These are phyloP conservation scores for Melanocharis versteri DNA, from an alignment of 2,113 vertebrate genomes.

Conservation along the genomic window DNA sequence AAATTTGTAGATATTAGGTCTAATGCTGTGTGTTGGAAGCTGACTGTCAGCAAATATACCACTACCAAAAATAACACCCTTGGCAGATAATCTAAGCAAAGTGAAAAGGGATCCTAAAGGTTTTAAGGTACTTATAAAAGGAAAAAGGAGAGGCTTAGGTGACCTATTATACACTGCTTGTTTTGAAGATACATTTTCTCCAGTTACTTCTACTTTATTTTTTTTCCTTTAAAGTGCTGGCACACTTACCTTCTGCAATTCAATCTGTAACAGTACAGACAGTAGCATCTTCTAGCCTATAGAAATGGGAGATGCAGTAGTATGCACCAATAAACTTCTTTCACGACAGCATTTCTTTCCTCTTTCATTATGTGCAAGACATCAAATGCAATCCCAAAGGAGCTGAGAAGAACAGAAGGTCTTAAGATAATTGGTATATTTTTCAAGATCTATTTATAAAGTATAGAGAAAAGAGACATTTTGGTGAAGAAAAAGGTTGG, in stretches of 20 bases:
- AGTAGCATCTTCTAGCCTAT: background rate
- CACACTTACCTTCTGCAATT: background rate
- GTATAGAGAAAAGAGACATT: background rate
- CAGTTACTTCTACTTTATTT: background rate
- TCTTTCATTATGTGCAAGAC: background rate
- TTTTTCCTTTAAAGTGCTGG: background rate
- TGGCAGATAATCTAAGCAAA: background rate
- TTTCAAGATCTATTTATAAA: conserved; percentile 4
- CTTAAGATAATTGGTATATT: background rate
- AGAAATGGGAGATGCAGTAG: background rate
- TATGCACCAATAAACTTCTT: background rate
- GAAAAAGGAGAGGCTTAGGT: background rate
- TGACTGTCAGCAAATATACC: background rate
- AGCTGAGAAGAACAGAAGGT: background rate
- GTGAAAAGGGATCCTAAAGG: background rate
- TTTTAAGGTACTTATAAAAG: background rate
- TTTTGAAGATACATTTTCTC: background rate
- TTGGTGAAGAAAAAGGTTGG: background rate
- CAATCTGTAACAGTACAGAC: background rate
- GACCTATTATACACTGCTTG: background rate
- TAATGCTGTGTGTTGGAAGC: background rate
- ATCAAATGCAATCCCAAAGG: background rate
- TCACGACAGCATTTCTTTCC: background rate
- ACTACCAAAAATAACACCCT: background rate
- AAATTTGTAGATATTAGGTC: background rate